Evolutionary conservation across 2,888 invertebrate genomes (phyloP).

Genomic region (Axea sp.): DNA sequence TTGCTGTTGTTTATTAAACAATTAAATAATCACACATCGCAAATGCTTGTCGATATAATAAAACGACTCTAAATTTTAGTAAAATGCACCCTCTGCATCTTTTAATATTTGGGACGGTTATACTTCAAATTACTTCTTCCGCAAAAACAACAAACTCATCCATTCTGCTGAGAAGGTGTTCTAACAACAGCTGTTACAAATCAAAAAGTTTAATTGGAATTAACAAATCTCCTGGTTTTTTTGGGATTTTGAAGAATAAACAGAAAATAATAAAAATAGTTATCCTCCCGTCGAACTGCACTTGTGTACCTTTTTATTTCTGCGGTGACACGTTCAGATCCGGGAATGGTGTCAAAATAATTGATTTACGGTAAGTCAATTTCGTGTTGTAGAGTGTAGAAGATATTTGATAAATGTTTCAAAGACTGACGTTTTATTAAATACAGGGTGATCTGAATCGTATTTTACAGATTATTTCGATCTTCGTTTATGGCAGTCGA

Average conservation of each 20-base stretch:
- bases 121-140: not conserved
- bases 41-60: too few relatives aligned
- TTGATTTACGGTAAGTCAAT: conserved; percentile 84
- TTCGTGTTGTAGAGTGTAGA: too few relatives aligned
- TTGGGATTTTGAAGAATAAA: conserved; percentile 48
- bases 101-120: conserved; percentile 8
- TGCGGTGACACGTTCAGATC: conserved; percentile 84
- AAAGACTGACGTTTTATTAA: not conserved
- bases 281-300: conserved; percentile 82
- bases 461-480: conserved; percentile 23
- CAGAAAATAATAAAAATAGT: conserved; percentile 24
- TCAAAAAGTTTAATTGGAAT: conserved; percentile 24
- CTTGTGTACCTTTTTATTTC: conserved; percentile 89
- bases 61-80: not conserved
- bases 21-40: too few relatives aligned
- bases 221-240: conserved; percentile 30
- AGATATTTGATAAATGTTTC: not conserved
- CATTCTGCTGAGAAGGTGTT: conserved; percentile 34
- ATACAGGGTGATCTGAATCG: conserved; percentile 27
- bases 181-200: conserved; percentile 10
- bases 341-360: conserved; percentile 85
- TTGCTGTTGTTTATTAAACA: too few relatives aligned
- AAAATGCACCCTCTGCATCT: conserved; percentile 7
- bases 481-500: too few relatives aligned
- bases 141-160: conserved; percentile 8